Base-by-base conservation (phyloP, 1,140 invertebrate species). In the Lamellibrachia luymesi region DNA sequence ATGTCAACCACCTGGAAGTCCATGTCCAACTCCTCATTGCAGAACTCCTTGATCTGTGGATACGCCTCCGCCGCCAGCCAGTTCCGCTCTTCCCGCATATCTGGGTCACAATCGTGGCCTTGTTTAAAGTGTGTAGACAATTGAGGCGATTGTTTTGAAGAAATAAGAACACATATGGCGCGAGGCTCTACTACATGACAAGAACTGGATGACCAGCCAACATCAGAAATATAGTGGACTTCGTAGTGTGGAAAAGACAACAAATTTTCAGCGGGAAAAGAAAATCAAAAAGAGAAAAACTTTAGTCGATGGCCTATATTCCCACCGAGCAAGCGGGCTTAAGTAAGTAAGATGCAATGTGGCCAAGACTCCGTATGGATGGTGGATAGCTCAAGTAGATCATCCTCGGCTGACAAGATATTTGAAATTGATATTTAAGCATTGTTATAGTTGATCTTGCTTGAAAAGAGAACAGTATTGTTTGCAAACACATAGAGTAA, bases 1-100 rank as follows among this genome's bases (percentile, higher is more conserved):
- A 99, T 64, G 56, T 92, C 92, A n/a, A 89, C 92, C 22, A 92
- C 64, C 56, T 92, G 92, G 94, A 95, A 96, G 91, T 95, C 95
- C 27, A 96, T 94, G 80, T 94, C 95, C 80, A 94, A 51, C 51
- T 92, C 92, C 6, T 92, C 51, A 51, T 92, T 49, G 2, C 92
- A 96, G 90, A 93, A 93, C n/a, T 94, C 94, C 80, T 94, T 94
- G n/a, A 96, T 92, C 51, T 94, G 90, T 49, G 95, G 95, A 92
- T 94, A 95, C 6, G 94, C 95, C n/a, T 95, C 91, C 27, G 93
- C 93, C 5, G 94, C 94, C 80, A 96, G 93, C 8, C 93, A 94
- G 93, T 95, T 95, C 90, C 95, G 93, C 91, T 96, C 95, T 91
- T 94, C 94, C 52, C 94, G 92, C 94, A 95, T 95, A 94, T 95